phyloP scores from a whole-genome alignment of 2,797 vertebrate genomes.

The Eospalax fontanierii region DNA sequence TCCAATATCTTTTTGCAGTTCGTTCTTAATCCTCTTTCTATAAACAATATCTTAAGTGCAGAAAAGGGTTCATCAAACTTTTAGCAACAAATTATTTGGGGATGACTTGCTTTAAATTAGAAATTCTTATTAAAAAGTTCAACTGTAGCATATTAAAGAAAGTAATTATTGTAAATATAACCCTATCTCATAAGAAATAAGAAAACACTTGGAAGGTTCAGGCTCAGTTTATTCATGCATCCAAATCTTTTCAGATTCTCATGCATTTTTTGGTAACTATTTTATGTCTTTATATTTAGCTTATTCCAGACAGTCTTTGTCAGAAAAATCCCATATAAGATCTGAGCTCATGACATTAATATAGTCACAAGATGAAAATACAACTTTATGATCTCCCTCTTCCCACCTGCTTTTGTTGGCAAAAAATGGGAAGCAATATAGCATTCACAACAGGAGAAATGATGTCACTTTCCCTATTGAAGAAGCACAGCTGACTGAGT shows the following conservation, averaged over 20 bases:
- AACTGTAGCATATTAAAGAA: constrained; percentile 60
- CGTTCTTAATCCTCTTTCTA: constrained; percentile 3
- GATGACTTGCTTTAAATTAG: constrained; percentile 73
- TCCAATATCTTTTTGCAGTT: constrained; percentile 27
- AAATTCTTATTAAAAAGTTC: constrained; percentile 72
- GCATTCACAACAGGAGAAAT: constrained; percentile 81
- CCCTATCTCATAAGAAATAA: constrained; percentile 77
- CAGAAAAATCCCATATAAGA: constrained; percentile 73
- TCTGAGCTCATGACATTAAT: constrained; percentile 66
- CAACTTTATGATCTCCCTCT: constrained; percentile 46
- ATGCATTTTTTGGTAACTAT: constrained; percentile 66
- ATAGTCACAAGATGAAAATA: constrained; percentile 72
- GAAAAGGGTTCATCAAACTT: constrained; percentile 71
- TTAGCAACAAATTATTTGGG: constrained; percentile 62
- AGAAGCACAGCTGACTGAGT: constrained; percentile 63
- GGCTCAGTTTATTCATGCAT: constrained; percentile 57
- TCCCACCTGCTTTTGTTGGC: constrained; percentile 71
- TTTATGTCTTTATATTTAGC: constrained; percentile 74
- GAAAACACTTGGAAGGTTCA: constrained; percentile 67
- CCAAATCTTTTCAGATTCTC: constrained; percentile 72
- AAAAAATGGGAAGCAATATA: constrained; percentile 70
- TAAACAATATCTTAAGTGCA: background rate
- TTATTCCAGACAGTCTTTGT: constrained; percentile 66
- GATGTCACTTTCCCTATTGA: constrained; percentile 79
- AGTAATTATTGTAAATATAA: constrained; percentile 76